phyloP scores from a whole-genome alignment of 2,888 invertebrate species.

The Podabrus alpinus region DNA sequence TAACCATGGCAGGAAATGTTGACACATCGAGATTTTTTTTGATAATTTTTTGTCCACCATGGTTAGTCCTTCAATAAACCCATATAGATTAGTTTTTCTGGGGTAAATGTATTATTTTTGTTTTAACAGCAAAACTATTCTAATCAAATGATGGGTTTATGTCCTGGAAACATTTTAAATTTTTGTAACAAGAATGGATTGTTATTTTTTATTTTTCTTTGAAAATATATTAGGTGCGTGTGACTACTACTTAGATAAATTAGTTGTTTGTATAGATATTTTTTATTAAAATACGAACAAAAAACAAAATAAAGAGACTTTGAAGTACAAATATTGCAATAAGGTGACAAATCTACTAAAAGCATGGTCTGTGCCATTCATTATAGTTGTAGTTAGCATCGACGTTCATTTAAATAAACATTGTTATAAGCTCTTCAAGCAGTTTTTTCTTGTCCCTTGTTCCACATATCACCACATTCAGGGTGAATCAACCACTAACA shows the following conservation, averaged over 20 bases:
- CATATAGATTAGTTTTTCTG: not conserved
- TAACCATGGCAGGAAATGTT: not conserved
- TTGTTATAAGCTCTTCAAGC: conserved; percentile 54
- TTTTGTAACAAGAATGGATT: not conserved
- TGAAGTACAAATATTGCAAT: conserved; percentile 20
- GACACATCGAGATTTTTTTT: not conserved
- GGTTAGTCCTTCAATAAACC: not conserved
- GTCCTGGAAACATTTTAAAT: not conserved
- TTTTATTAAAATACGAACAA: not conserved
- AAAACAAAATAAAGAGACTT: not conserved
- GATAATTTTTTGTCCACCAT: not conserved
- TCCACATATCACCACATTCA: conserved; percentile 51
- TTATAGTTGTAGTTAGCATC: conserved; percentile 54
- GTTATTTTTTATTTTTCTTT: not conserved
- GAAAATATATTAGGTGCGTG: not conserved
- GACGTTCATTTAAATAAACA: conserved; percentile 53
- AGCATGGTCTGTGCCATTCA: conserved; percentile 36
- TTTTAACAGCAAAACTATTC: not conserved
- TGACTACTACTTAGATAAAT: not conserved
- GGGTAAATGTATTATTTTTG: not conserved
- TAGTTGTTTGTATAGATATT: not conserved
- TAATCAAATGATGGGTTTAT: not conserved
- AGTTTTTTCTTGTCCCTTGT: conserved; percentile 48
- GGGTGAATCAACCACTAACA: conserved; percentile 35
- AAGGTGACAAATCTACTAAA: conserved; percentile 26